Evolutionary conservation across 2,888 invertebrate genomes (phyloP).

Genomic region (Trichopoda pennipes): DNA sequence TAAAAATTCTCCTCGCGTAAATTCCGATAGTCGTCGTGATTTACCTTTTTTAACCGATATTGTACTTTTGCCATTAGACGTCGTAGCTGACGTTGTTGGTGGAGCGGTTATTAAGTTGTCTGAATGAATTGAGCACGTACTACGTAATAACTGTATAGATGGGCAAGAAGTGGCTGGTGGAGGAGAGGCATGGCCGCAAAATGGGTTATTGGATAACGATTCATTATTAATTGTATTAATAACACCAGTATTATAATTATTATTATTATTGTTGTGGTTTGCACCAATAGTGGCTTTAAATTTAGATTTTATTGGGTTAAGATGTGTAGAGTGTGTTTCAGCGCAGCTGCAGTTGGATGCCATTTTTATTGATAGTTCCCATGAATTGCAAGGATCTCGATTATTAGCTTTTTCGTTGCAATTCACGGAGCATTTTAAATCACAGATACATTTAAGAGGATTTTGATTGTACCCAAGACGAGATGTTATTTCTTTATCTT

Average conservation of each 20-base stretch:
- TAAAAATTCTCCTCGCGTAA: slow-evolving; percentile 82
- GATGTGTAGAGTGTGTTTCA: slow-evolving; percentile 19
- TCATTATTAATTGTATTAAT: slow-evolving; percentile 48
- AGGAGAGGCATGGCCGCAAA: slow-evolving; percentile 43
- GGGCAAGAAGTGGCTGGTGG: background rate
- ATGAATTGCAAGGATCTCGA: slow-evolving; percentile 48
- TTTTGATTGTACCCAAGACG: slow-evolving; percentile 77
- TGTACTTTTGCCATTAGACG: slow-evolving; percentile 55
- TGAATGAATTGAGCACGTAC: slow-evolving; percentile 64
- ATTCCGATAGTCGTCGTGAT: slow-evolving; percentile 81
- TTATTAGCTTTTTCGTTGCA: slow-evolving; percentile 17
- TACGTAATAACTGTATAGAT: slow-evolving; percentile 19
- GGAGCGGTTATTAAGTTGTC: slow-evolving; percentile 44
- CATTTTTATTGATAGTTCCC: slow-evolving; percentile 39
- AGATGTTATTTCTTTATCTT: slow-evolving; percentile 58
- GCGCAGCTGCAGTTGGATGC: slow-evolving; percentile 48
- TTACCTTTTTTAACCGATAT: slow-evolving; percentile 77
- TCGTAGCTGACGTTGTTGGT: slow-evolving; percentile 35
- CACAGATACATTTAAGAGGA: slow-evolving; percentile 74
- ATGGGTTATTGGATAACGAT: slow-evolving; percentile 35
- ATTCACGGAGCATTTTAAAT: slow-evolving; percentile 18
- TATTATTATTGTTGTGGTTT: slow-evolving; percentile 11
- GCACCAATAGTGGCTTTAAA: background rate
- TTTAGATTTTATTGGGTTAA: slow-evolving; percentile 11
- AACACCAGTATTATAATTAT: slow-evolving; percentile 35